Conservation (phyloP, 2,888 invertebrate species). For the Cephus sareptanus region DNA sequence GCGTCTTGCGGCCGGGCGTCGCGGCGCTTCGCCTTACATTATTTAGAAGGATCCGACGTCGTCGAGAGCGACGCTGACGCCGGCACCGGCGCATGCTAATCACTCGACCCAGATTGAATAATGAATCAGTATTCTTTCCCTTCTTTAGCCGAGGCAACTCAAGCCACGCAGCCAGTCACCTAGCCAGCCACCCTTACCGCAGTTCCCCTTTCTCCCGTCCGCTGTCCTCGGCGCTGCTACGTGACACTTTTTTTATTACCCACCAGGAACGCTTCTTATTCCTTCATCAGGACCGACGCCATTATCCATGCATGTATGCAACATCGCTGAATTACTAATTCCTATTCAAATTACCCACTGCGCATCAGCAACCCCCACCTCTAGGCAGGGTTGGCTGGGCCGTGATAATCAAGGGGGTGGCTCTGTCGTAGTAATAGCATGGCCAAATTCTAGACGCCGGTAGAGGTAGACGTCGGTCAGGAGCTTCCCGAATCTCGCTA, state of each 20-base stretch:
- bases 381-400: neutral
- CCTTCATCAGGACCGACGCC: constrained; percentile 24
- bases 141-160: constrained; percentile 31
- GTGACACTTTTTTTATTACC: constrained; percentile 71
- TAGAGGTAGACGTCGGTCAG: neutral
- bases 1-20: constrained; percentile 20
- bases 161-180: neutral
- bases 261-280: constrained; percentile 70
- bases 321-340: constrained; percentile 30
- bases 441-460: neutral
- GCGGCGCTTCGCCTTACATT: constrained; percentile 59
- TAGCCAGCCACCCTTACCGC: constrained; percentile 56
- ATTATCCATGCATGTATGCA: constrained; percentile 40
- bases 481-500: neutral
- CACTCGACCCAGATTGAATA: constrained; percentile 72
- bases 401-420: neutral
- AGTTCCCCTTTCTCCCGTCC: constrained; percentile 41
- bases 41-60: constrained; percentile 56
- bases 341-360: constrained; percentile 19
- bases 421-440: neutral
- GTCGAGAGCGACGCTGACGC: constrained; percentile 29
- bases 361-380: neutral
- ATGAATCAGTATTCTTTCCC: constrained; percentile 73
- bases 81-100: constrained; percentile 68
- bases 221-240: constrained; percentile 53